Evolutionary conservation across 2,113 vertebrate genomes (phyloP).

Genomic region (Chlamydotis undulata): DNA sequence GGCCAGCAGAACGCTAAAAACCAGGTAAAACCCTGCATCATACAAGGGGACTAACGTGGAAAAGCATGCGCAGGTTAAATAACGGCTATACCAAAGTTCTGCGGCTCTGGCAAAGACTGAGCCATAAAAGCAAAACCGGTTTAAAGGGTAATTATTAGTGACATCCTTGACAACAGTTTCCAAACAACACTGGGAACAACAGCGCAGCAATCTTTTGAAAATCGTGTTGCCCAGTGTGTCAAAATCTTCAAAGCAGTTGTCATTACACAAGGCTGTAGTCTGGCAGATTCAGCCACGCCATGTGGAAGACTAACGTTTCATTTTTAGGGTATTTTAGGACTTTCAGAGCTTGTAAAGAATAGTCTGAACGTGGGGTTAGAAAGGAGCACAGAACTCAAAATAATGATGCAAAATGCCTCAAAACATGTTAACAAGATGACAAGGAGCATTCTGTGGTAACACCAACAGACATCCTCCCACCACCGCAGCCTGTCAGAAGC

Average conservation of each 20-base stretch:
- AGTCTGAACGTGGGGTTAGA: background rate
- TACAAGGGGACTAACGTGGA: background rate
- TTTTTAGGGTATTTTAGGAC: constrained; percentile 5
- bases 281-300: constrained; percentile 14
- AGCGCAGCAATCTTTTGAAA: background rate
- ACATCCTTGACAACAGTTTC: constrained; percentile 12
- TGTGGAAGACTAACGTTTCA: background rate
- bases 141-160: background rate
- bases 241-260: constrained; percentile 5
- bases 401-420: background rate
- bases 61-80: rapidly evolving
- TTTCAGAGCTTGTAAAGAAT: background rate
- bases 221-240: background rate
- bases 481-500: background rate
- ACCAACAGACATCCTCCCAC: background rate
- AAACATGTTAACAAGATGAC: background rate
- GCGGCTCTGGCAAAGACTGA: background rate
- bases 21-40: background rate
- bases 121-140: background rate
- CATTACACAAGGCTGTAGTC: background rate
- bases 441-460: background rate
- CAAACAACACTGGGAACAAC: constrained; percentile 1
- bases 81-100: background rate
- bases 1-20: background rate
- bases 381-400: background rate